These are phyloP conservation scores for Coelopa frigida DNA, from an alignment of 1,140 invertebrate genomes.

Conservation along the genomic window DNA sequence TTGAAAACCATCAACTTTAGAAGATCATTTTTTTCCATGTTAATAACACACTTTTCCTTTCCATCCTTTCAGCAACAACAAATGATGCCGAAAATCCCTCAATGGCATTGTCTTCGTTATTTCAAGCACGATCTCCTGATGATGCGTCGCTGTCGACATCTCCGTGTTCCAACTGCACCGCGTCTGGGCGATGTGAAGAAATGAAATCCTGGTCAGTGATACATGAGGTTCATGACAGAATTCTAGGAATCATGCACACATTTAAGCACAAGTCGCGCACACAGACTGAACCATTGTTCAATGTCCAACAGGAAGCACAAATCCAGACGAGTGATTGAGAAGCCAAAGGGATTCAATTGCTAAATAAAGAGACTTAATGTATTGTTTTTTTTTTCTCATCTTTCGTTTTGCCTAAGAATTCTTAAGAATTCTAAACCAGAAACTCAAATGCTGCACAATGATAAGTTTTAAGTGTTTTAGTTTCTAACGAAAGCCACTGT, in stretches of 20 bases:
- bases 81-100: slow-evolving; percentile 53
- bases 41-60: slow-evolving; percentile 3
- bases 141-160: slow-evolving; percentile 58
- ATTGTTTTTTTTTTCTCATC: background rate
- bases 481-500: no score
- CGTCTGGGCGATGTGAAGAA: slow-evolving; percentile 31
- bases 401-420: no score
- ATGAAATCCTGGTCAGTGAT: no score
- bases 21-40: background rate
- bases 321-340: background rate
- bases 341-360: background rate
- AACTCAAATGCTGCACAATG: no score
- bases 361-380: background rate
- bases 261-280: background rate
- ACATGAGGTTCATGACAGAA: background rate
- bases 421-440: no score
- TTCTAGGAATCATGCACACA: background rate
- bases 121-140: slow-evolving; percentile 60
- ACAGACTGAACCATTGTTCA: background rate
- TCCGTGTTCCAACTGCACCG: slow-evolving; percentile 36
- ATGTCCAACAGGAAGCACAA: no score
- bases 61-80: slow-evolving; percentile 28
- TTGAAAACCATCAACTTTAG: no score
- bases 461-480: no score
- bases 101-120: slow-evolving; percentile 72